Evolutionary conservation across 53 echinoderm and acorn worm species (phyloP).

Genomic region (Temnopleurus reevesii): DNA sequence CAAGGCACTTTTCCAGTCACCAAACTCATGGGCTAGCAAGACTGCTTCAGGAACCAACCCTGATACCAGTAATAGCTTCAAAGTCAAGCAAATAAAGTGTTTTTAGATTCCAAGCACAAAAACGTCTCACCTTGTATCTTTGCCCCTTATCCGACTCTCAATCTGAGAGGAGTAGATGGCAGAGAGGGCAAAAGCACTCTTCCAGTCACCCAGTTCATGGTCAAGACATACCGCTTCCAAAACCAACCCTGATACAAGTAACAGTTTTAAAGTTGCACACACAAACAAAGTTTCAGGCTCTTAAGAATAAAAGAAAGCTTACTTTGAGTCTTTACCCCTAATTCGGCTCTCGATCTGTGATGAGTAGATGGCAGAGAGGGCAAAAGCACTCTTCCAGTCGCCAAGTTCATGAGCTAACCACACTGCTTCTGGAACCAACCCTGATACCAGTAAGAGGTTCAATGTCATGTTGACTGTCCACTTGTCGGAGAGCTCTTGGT

Average conservation of each 20-base stretch:
- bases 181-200: slow-evolving; percentile 85
- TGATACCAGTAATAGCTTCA: slow-evolving; percentile 80
- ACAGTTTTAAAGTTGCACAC: slow-evolving; percentile 76
- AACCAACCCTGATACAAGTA: slow-evolving; percentile 84
- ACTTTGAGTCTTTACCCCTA: not conserved
- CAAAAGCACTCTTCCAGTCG: slow-evolving; percentile 94
- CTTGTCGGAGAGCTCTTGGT: slow-evolving; percentile 81
- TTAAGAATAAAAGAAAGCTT: not conserved
- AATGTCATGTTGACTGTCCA: slow-evolving; percentile 94
- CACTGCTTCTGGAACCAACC: slow-evolving; percentile 87
- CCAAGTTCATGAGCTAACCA: slow-evolving; percentile 92
- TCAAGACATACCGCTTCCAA: slow-evolving; percentile 93
- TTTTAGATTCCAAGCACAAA: too few species aligned
- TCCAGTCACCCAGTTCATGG: slow-evolving; percentile 91
- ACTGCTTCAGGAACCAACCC: slow-evolving; percentile 90
- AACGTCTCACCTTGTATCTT: not conserved
- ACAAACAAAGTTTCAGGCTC: too few species aligned
- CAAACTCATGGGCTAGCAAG: slow-evolving; percentile 88
- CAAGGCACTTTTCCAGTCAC: slow-evolving; percentile 96
- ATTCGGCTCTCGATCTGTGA: slow-evolving; percentile 12
- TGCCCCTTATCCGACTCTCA: not conserved
- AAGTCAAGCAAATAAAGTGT: too few species aligned
- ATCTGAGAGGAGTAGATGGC: slow-evolving; percentile 66
- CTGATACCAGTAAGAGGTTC: slow-evolving; percentile 79
- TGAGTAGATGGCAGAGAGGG: slow-evolving; percentile 75